phyloP scores from a whole-genome alignment of 23 tunicate species.

The Ciona savignyi region DNA sequence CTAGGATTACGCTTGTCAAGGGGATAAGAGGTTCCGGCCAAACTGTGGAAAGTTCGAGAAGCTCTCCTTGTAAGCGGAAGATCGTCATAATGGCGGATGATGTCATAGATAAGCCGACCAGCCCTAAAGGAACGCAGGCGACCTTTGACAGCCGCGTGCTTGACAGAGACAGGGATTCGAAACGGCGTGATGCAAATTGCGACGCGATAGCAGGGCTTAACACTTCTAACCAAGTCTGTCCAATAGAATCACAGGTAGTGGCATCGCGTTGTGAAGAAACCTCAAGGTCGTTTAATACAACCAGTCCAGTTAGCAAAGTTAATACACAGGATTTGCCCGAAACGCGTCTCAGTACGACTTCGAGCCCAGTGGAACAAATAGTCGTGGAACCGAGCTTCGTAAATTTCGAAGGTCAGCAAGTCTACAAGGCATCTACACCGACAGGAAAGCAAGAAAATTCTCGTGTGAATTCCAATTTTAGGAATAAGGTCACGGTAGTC shows the following conservation, averaged over 20 bases:
- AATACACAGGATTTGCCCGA: neutral
- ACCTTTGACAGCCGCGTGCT: neutral
- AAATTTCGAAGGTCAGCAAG: neutral
- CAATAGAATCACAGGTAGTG: neutral
- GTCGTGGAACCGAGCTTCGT: slow-evolving; percentile 9
- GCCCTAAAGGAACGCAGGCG: neutral
- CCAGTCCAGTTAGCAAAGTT: neutral
- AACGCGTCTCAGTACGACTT: neutral
- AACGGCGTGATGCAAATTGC: neutral
- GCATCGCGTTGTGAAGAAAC: neutral
- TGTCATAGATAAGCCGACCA: neutral
- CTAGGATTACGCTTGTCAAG: neutral
- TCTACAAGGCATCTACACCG: neutral
- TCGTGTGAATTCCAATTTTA: neutral
- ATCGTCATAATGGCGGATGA: neutral
- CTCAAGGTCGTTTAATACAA: neutral
- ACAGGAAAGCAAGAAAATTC: neutral
- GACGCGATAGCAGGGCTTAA: neutral
- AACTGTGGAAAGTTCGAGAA: neutral
- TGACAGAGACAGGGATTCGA: neutral
- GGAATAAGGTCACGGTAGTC: neutral
- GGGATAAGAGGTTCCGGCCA: neutral
- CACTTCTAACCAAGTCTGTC: neutral
- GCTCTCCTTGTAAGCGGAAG: neutral
- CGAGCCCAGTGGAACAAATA: neutral